Evolutionary conservation across 2,888 invertebrate species (phyloP), one percentile per base, ranked within the genome.

Genomic region (Scelioninae gen. 2): DNA sequence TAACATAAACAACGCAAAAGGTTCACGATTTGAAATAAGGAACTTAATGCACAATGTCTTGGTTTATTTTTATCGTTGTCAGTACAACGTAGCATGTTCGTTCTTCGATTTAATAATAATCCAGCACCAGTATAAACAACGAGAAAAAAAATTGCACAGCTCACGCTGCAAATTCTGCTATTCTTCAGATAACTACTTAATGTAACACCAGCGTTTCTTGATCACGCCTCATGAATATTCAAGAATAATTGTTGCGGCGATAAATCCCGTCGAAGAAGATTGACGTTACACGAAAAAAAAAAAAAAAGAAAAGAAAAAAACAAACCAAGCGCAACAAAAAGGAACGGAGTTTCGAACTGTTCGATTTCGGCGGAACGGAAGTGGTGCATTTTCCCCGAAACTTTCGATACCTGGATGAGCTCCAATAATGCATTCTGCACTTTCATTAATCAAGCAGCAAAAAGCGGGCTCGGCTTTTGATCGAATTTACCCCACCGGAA

Each of bases 381-480:
- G 64, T 52, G 50, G 50, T 10, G 43, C 10, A 43, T 53, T 61
- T 69, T 43, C 28, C 6, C 53, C 45, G 46, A 69, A 60, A 61
- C 28, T 69, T 46, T 37, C 43, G 45, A 45, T 69, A 61, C 69
- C 69, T 69, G 60, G 60, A 53, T 39, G 60, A 53, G 11, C 31
- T 61, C 53, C 69, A 60, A 69, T 60, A 60, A 69, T 60, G 53
- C 60, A 61, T 61, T 53, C 60, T 53, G 53, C 53, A 61, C 53
- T 61, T 69, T 50, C 69, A 69, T 69, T 69, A 61, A 69, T 69
- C 69, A 69, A 58, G 64, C 60, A 39, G 60, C 41, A 63, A 60
- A 72, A 65, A 58, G 28, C 71, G 39, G 22, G 37, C 11, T 60
- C 39, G 46, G 22, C 25, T 53, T 69, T 70, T 41, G 45, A 53